Evolutionary conservation across 2,797 vertebrate species (phyloP).

Genomic region (Scarus forsteni): DNA sequence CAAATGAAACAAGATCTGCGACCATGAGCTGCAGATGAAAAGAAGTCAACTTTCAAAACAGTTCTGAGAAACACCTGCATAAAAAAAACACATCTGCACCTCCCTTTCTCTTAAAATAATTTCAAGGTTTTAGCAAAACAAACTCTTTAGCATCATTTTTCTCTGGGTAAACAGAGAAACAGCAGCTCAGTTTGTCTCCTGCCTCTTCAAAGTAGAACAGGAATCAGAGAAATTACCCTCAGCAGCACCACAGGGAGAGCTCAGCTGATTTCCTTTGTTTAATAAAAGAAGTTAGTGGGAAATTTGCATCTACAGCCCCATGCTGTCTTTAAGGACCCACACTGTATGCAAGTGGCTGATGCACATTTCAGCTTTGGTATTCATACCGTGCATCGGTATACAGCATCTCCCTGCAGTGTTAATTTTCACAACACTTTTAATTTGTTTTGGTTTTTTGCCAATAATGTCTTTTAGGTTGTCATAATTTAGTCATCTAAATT

Average conservation of each 20-base stretch:
- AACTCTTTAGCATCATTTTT: background rate
- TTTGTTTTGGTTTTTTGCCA: too few relatives aligned
- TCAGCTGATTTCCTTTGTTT: too few relatives aligned
- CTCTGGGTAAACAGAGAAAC: conserved; percentile 1
- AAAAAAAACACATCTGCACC: conserved; percentile 23
- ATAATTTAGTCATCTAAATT: too few relatives aligned
- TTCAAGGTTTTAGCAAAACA: conserved; percentile 6
- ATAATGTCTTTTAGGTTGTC: too few relatives aligned
- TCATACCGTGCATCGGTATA: too few relatives aligned
- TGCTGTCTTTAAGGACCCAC: too few relatives aligned
- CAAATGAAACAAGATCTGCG: conserved; percentile 11
- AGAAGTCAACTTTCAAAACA: conserved; percentile 6
- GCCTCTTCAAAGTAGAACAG: conserved; percentile 3
- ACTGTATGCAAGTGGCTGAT: too few relatives aligned
- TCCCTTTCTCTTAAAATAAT: conserved; percentile 2
- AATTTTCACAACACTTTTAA: too few relatives aligned
- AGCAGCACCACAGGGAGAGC: background rate
- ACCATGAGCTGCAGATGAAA: conserved; percentile 27
- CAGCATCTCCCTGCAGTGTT: too few relatives aligned
- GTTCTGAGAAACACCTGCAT: background rate
- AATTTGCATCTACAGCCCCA: too few relatives aligned
- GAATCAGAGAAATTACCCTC: background rate
- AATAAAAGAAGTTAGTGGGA: too few relatives aligned
- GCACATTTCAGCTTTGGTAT: too few relatives aligned
- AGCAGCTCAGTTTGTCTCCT: conserved; percentile 16